phyloP scores from a whole-genome alignment of 2,797 vertebrate species.

The Botia kubotai region DNA sequence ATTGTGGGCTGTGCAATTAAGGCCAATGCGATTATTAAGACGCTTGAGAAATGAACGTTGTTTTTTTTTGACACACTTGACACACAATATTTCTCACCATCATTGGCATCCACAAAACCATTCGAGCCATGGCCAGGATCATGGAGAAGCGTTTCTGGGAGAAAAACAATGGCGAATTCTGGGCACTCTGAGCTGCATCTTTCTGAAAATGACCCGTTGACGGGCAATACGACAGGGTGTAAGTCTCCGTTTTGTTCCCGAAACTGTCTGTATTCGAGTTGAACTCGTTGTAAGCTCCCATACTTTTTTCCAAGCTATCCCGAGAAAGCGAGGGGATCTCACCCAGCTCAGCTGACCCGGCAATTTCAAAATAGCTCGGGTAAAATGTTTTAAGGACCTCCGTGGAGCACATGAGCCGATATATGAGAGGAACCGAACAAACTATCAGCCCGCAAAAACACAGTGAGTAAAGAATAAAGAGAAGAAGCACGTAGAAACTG shows the following conservation, averaged over 20 bases:
- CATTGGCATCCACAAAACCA: constrained; percentile 94
- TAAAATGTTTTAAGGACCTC: constrained; percentile 79
- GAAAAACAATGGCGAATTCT: constrained; percentile 76
- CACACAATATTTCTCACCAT: constrained; percentile 84
- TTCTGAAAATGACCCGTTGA: constrained; percentile 57
- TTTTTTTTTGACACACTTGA: not conserved
- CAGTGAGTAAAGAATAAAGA: constrained; percentile 81
- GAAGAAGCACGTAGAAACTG: constrained; percentile 82
- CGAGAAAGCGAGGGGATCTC: constrained; percentile 74
- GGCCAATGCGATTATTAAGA: not conserved
- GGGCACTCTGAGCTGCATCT: constrained; percentile 54
- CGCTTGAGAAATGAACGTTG: not conserved
- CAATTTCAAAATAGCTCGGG: constrained; percentile 74
- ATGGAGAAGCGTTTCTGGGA: constrained; percentile 96
- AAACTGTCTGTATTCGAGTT: constrained; percentile 67
- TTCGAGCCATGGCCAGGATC: constrained; percentile 88
- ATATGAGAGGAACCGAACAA: constrained; percentile 85
- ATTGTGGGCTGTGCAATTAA: too few relatives aligned
- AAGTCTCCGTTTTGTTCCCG: constrained; percentile 64
- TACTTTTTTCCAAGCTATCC: constrained; percentile 77
- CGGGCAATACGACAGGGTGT: constrained; percentile 59
- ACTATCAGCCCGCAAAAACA: constrained; percentile 82
- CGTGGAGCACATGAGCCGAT: constrained; percentile 88
- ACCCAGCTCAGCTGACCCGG: constrained; percentile 74
- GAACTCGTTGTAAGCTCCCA: constrained; percentile 70